Conservation (phyloP, 2,113 vertebrate genomes). For the Gallinago media region DNA sequence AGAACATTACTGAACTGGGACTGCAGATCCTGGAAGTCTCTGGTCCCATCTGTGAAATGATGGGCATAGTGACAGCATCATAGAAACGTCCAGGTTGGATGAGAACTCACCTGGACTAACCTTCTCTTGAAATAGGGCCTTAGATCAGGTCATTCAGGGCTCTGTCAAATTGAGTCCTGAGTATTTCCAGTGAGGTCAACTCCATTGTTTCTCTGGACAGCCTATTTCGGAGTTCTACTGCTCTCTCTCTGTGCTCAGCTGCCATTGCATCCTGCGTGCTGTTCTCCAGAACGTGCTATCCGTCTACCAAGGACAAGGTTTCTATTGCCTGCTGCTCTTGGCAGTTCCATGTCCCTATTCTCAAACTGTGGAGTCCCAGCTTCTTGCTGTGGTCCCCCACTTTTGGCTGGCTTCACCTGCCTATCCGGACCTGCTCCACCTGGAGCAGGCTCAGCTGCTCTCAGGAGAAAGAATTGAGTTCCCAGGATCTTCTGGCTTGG, state of each 20-base stretch:
- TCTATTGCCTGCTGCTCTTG: not conserved
- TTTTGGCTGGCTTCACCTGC: not conserved
- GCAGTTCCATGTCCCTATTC: not conserved
- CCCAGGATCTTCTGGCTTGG: not conserved
- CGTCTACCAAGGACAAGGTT: fast-evolving
- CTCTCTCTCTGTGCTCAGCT: not conserved
- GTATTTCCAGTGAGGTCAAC: not conserved
- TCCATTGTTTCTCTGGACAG: not conserved
- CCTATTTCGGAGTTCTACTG: not conserved
- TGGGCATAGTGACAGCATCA: not conserved
- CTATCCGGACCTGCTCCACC: not conserved
- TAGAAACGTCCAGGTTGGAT: not conserved
- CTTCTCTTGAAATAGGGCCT: not conserved
- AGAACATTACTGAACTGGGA: not conserved
- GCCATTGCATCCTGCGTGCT: not conserved
- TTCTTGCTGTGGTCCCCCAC: not conserved
- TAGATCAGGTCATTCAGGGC: not conserved
- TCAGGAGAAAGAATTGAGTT: not conserved
- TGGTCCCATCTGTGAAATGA: not conserved
- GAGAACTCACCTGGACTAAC: not conserved
- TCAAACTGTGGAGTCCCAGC: not conserved
- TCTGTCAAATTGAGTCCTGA: not conserved
- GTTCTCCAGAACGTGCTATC: not conserved
- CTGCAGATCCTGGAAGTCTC: not conserved
- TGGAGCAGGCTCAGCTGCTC: not conserved